Percentiles rank a stretch among this genome's conserved stretches.
Evolutionary conservation across 2,113 vertebrate species (phyloP).

Genomic region (Myotis lucifugus): DNA sequence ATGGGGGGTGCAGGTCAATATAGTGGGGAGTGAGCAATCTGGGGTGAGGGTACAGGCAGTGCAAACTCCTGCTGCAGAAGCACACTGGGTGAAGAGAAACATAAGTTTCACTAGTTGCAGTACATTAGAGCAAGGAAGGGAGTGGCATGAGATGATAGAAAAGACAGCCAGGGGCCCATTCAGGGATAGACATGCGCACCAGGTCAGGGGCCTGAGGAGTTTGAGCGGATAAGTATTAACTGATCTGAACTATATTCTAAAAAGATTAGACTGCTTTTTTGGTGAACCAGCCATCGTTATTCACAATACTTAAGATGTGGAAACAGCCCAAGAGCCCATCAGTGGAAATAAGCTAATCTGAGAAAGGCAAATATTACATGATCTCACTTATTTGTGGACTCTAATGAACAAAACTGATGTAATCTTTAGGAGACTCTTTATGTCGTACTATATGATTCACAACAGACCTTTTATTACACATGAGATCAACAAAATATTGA

Average conservation of each 20-base stretch:
- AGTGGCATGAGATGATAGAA: not conserved
- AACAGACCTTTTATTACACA: not conserved
- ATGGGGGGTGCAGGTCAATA: not conserved
- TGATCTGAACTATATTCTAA: conserved; percentile 10
- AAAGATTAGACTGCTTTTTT: conserved; percentile 32
- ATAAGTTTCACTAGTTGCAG: too few relatives aligned
- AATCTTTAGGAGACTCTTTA: not conserved
- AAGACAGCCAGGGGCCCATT: not conserved
- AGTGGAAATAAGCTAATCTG: too few relatives aligned
- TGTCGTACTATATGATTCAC: not conserved
- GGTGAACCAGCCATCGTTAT: not conserved
- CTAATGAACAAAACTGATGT: not conserved
- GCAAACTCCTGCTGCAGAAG: not conserved
- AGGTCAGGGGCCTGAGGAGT: not conserved
- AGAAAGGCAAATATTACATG: too few relatives aligned
- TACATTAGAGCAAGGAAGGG: not conserved
- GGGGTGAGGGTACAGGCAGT: not conserved
- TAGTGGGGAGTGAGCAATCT: accelerated
- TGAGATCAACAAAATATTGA: conserved; percentile 16
- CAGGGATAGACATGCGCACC: not conserved
- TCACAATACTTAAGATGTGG: too few relatives aligned
- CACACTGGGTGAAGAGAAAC: not conserved
- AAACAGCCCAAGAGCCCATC: too few relatives aligned
- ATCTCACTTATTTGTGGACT: too few relatives aligned
- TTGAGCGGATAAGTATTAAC: conserved; percentile 26